Evolutionary conservation across 1,140 invertebrate species (phyloP), one percentile per base, ranked within the genome.

Genomic region (Drosophila pruinosa): DNA sequence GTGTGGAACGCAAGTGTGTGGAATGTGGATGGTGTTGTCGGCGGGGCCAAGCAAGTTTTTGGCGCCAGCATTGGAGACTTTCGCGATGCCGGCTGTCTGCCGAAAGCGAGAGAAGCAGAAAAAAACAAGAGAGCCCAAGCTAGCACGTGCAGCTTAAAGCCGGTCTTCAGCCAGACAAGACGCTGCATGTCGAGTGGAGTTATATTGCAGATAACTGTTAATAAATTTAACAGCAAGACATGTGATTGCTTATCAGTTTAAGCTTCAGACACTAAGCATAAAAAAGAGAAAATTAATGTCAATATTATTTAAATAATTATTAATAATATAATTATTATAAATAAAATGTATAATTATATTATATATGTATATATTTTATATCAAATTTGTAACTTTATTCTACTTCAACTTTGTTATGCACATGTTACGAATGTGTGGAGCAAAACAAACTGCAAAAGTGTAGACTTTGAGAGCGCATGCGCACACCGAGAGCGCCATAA

Each of bases 41-140:
- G 28, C 26, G 15, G 41, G 41, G n/a, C n/a, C 21, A 47, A 41
- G 59, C 62, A 36, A 39, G 61, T 67, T 76, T 83, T 85, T 85
- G 80, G 75, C 80, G 80, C 80, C 75, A 85, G 74, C 47, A 63
- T 28, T 83, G 79, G 59, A 83, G 79, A 83, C 48, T 83, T 79
- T 61, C 7, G 4, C 26, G 41, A 52, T 65, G 80, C 80, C 80
- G 80, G 80, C 68, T 72, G 48, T 4, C 17, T 26, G 54, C 22
- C 12, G 52, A 76, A 62, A 61, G 59, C 17, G 6, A 22, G 38
- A 34, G 41, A 63, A 58, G 48, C 17, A 22, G 26, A 22, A 57
- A 21, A 17, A 14, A 19, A 61, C 31, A 31, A 36, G 7, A 52
- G 36, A 59, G 8, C 38, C 6, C 0, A 24, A 17, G 36, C n/a